Conservation (phyloP, 2,797 vertebrate species). For the Clarias laeviceps region DNA sequence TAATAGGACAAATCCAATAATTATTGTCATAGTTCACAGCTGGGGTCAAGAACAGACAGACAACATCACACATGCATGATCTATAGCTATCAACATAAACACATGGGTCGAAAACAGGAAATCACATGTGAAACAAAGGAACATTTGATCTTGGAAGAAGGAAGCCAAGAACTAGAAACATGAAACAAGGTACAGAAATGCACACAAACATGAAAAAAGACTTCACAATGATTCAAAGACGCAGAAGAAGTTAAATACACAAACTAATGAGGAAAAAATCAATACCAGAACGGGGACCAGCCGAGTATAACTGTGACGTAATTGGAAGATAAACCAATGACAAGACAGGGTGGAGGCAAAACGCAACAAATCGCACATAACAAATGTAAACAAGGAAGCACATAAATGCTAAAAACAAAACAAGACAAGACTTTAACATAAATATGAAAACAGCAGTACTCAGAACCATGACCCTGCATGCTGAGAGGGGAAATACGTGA, state of each 20-base stretch:
- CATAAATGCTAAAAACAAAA: slow-evolving; percentile 17
- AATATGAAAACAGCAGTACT: slow-evolving; percentile 12
- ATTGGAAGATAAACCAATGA: neutral
- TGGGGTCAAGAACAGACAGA: neutral
- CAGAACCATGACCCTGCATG: neutral
- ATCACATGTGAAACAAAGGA: neutral
- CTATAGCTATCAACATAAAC: slow-evolving; percentile 5
- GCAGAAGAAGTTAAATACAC: neutral
- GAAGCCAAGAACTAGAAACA: neutral
- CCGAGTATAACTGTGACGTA: neutral
- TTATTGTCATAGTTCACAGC: neutral
- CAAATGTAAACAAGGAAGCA: slow-evolving; percentile 27
- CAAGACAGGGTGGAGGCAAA: neutral
- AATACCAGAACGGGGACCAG: neutral
- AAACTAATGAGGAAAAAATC: neutral
- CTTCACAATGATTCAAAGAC: neutral
- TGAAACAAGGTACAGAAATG: neutral
- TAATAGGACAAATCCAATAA: neutral
- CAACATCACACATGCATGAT: neutral
- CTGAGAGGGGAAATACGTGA: slow-evolving; percentile 20
- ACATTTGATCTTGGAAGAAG: neutral
- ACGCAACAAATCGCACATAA: neutral
- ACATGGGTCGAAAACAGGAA: slow-evolving; percentile 8
- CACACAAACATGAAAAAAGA: neutral
- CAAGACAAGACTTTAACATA: slow-evolving; percentile 6